Base-by-base conservation (phyloP, 30 jellyfish, hydroid and myxozoan species). In the Aurelia aurita region DNA sequence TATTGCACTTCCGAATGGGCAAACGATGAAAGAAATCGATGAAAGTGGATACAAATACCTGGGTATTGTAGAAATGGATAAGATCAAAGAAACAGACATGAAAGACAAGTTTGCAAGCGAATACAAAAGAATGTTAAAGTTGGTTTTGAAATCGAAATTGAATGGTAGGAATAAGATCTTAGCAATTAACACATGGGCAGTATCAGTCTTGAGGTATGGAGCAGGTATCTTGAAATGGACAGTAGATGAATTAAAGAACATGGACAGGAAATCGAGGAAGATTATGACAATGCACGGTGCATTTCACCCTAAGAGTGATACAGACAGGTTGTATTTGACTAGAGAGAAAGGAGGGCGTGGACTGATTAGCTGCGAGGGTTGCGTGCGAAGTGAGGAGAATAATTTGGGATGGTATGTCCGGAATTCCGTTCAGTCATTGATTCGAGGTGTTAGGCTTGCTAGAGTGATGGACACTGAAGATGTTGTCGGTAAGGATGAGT, bases 181-280 rank as follows among this genome's bases (percentile, higher is more conserved):
- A 74, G 86, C 60, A 5, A 58, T 28, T 4, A 49, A 28, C 55
- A 28, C 60, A 2, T 74, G 74, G 74, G 86, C 74, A 2, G 59
- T 74, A 23, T 28, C 74, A 22, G 15, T 74, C 22, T 26, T 74
- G 11, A 74, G 86, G 55, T 74, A 74, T 57, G 74, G 86, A 21
- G 86, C 74, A n/a, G 86, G 86, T 13, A 74, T 74, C 19, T 49
- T 51, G 26, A 44, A 74, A 13, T 74, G 86, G 86, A 74, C 18
- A 22, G 61, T 22, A 22, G 74, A 54, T 21, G 60, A 51, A 57
- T 74, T 77, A 69, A 63, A 59, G 27, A 22, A 23, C 9, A 44
- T 58, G 20, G 89, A 60, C 22, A 60, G 89, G 70, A 39, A 39
- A 39, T 28, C 89, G 11, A 34, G 69, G 61, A 77, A 58, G 31